Evolutionary conservation across 1,140 invertebrate species (phyloP), one percentile per base, ranked within the genome.

Genomic region (Drosophila orosa): DNA sequence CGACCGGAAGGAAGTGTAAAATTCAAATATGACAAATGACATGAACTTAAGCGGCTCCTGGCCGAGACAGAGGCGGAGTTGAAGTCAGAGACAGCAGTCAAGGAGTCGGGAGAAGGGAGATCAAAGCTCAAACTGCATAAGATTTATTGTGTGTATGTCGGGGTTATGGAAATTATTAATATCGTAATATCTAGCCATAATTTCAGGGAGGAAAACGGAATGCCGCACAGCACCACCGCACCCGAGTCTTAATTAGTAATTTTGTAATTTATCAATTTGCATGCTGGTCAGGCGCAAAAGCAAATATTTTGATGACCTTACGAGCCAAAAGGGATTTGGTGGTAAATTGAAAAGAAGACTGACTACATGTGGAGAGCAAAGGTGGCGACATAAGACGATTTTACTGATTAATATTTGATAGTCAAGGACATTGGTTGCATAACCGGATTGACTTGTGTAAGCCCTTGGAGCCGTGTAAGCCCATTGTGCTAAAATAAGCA

Each of bases 1-100:
- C 77, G 79, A 90, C 84, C 84, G 85, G 84, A 89, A 89, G 84
- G 84, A 89, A 89, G 84, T 89, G 84, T 89, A 89, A 89, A 89
- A 89, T 89, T 89, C 84, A 89, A 89, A 89, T 89, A 89, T 89
- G 84, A 89, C 84, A 89, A 89, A 90, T 89, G 84, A 89, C 84
- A 89, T 89, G 77, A 89, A 89, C 84, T 89, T 89, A 89, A 89
- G 80, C 85, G 85, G 74, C 80, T 72, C 50, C 68, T 47, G 40
- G 44, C n/a, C 47, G 44, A 29, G 52, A 45, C 40, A 45, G 12
- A 40, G 57, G 31, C 29, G 22, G 31, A 55, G 47, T n/a, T 22
- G n/a, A 35, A 44, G 29, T 24, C 13, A 4, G 27, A 27, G 24
- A 17, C 47, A 17, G 25, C 17, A 25, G 13, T 7, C 9, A 12